Base-by-base conservation (phyloP, 30 jellyfish, hydroid and myxozoan species). In the Pelagia noctiluca region DNA sequence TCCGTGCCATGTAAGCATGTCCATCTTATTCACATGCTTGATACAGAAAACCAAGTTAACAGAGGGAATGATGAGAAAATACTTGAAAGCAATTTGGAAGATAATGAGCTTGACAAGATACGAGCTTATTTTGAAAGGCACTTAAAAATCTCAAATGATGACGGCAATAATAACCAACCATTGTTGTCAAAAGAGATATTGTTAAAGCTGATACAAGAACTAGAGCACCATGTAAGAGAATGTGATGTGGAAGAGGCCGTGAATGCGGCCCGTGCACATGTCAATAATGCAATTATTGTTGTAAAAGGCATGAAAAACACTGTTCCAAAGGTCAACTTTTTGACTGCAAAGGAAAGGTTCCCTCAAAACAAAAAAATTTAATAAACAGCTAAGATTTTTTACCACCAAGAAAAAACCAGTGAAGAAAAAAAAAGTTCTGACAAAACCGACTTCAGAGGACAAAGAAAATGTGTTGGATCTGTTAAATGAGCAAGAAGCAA, bases 1-100 rank as follows among this genome's bases (percentile, higher is more conserved):
- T 68, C 81, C 16, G 81, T 68, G 21, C 81, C 81, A 13, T 68
- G 81, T 25, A 68, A 68, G 35, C 37, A 2, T 38, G 81, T 68
- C 23, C 81, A 68, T 33, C 34, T 26, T 21, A 26, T 68, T 16
- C 81, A 68, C 63, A 68, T 68, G 81, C 23, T n/a, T 2, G 13
- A 16, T 11, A 34, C 23, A 26, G 35, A 10, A 62, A 62, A 19
- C 16, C 23, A 21, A 1, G 4, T 22, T 19, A 23, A 22, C 42
- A 23, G 28, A n/a, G 49, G 37, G 19, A 8, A 0, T 23, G 13
- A 62, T 8, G 75, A 62, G 19, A 21, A 4, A 54, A 26, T 54
- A 4, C 26, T 3, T 16, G 71, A 54, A 25, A 8, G 16, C 19
- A 19, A 19, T 47, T 8, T 19, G 16, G 61, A 11, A 8, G 61